These are phyloP conservation scores for Melospiza georgiana DNA, from an alignment of 2,113 vertebrate species.

Conservation along the genomic window DNA sequence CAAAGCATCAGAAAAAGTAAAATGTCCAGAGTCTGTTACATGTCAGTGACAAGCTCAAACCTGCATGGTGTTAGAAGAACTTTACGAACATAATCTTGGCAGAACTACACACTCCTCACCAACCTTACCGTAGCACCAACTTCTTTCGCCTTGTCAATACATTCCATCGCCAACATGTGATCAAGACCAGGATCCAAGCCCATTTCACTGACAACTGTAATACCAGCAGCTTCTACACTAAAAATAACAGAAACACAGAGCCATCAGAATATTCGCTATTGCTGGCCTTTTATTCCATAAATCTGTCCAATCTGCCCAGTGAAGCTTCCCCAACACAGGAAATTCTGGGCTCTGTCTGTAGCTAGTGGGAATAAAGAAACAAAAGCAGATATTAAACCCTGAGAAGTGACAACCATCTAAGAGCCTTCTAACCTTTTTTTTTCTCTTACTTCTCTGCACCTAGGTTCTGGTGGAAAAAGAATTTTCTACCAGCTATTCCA, in stretches of 20 bases:
- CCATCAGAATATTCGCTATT: not conserved
- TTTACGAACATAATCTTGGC: not conserved
- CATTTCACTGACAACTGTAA: constrained; percentile 91
- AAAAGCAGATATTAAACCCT: not conserved
- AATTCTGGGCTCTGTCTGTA: not conserved
- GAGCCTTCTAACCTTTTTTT: not conserved
- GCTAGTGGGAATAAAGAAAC: not conserved
- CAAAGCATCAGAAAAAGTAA: not conserved
- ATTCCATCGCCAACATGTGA: constrained; percentile 98
- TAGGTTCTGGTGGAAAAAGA: not conserved
- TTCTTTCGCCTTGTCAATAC: constrained; percentile 91
- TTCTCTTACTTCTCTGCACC: not conserved
- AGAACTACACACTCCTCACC: not conserved
- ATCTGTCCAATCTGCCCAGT: not conserved
- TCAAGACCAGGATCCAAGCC: constrained; percentile 98
- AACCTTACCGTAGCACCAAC: constrained; percentile 88
- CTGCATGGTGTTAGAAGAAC: not conserved
- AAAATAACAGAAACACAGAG: constrained; percentile 18
- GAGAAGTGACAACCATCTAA: not conserved
- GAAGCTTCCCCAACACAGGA: not conserved
- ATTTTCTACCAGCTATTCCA: not conserved
- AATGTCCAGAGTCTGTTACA: not conserved
- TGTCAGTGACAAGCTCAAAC: not conserved
- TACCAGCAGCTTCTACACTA: constrained; percentile 87
- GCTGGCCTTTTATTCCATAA: not conserved